Conservation (phyloP, 1,140 invertebrate species). For the Leptopilina boulardi region DNA sequence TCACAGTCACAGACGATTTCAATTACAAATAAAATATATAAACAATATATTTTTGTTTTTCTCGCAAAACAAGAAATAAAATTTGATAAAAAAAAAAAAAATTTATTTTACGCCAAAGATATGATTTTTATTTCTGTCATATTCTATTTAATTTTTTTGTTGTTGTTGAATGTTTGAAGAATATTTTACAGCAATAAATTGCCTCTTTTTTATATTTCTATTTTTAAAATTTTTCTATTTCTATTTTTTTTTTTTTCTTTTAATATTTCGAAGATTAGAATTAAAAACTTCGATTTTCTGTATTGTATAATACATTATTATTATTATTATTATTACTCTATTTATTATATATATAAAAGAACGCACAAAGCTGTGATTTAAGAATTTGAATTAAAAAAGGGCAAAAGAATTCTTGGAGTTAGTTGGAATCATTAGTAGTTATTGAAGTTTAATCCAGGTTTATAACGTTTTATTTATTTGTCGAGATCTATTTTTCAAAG, state of each 20-base stretch:
- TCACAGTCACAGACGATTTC: conserved; percentile 23
- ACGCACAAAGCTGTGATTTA: conserved; percentile 28
- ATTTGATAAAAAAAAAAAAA: background rate
- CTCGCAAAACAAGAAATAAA: background rate
- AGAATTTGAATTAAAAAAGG: background rate
- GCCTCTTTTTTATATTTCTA: background rate
- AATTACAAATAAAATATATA: background rate
- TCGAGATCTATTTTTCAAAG: conserved; percentile 6
- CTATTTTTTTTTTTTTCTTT: background rate
- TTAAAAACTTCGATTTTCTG: background rate
- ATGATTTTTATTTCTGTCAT: background rate
- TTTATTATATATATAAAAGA: background rate
- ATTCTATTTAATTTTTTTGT: background rate
- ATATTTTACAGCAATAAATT: background rate
- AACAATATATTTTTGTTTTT: background rate
- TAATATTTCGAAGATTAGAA: conserved; percentile 1
- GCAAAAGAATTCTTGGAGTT: conserved; percentile 54
- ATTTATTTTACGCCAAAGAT: background rate
- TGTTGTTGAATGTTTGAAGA: background rate
- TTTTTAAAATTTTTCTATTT: background rate
- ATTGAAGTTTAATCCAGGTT: conserved; percentile 21
- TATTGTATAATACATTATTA: background rate
- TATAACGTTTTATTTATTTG: conserved; percentile 8
- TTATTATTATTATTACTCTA: background rate
- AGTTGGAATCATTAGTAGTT: conserved; percentile 47